Evolutionary conservation across 1,140 invertebrate genomes (phyloP).

Genomic region (Euschistus heros): DNA sequence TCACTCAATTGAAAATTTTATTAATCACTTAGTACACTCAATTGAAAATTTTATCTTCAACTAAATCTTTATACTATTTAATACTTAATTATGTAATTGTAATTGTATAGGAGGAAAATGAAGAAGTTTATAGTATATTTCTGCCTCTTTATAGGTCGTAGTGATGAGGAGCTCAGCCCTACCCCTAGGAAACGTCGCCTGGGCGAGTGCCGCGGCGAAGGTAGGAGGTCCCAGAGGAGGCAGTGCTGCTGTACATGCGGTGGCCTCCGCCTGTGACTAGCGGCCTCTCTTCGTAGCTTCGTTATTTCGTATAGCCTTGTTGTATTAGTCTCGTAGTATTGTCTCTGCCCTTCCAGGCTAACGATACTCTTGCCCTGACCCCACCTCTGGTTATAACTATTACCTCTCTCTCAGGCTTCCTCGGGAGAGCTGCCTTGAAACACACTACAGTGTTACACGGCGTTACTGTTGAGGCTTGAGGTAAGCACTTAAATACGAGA

Average conservation of each 20-base stretch:
- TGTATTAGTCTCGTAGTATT: constrained; percentile 15
- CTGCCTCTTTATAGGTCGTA: not conserved
- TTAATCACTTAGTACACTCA: no score
- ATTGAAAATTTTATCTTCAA: no score
- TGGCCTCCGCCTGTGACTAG: constrained; percentile 10
- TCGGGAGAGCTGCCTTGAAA: not conserved
- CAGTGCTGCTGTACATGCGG: constrained; percentile 10
- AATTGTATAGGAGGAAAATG: no score
- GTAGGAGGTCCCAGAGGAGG: not conserved
- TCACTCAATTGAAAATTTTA: no score
- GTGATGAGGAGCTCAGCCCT: constrained; percentile 4
- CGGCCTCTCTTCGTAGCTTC: not conserved
- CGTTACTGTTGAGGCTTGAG: not conserved
- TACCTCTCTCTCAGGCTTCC: not conserved
- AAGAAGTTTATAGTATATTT: no score
- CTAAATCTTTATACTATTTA: no score
- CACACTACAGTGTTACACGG: not conserved
- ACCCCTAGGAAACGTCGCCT: not conserved
- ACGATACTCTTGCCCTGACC: constrained; percentile 11
- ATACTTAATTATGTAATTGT: no score
- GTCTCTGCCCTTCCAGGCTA: constrained; percentile 3
- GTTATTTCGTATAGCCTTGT: not conserved
- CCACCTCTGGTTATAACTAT: not conserved
- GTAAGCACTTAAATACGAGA: not conserved
- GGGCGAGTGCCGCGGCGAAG: not conserved